A percentile compares a stretch with the other conserved stretches of the same genome.
phyloP scores from a whole-genome alignment of 2,888 invertebrate species.

The Tortricodes alternella region DNA sequence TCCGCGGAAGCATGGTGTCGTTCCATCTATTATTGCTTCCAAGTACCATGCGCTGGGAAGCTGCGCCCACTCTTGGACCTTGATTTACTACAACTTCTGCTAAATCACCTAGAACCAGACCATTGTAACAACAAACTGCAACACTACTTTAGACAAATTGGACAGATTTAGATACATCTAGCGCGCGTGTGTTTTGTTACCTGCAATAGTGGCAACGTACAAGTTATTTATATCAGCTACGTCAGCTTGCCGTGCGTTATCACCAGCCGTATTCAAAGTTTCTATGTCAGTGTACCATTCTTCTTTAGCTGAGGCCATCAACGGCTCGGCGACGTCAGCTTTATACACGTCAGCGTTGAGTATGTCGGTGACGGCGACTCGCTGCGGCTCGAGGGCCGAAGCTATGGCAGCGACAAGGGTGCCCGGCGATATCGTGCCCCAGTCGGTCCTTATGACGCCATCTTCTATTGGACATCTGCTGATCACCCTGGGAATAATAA shows the following conservation, averaged over 20 bases:
- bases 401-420: slow-evolving; percentile 83
- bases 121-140: not conserved
- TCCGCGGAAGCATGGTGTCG: slow-evolving; percentile 82
- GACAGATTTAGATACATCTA: not conserved
- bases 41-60: slow-evolving; percentile 66
- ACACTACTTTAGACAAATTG: not conserved
- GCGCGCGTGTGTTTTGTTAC: slow-evolving; percentile 48
- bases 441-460: slow-evolving; percentile 85
- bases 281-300: slow-evolving; percentile 69
- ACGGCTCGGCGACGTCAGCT: slow-evolving; percentile 63
- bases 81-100: slow-evolving; percentile 86
- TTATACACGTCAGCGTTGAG: slow-evolving; percentile 66
- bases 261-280: slow-evolving; percentile 43
- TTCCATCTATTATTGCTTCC: slow-evolving; percentile 86
- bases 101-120: slow-evolving; percentile 83
- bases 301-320: slow-evolving; percentile 60
- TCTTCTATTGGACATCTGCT: slow-evolving; percentile 85
- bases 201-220: slow-evolving; percentile 84
- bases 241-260: slow-evolving; percentile 40
- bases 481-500: slow-evolving; percentile 58
- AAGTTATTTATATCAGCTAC: slow-evolving; percentile 77
- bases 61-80: slow-evolving; percentile 75
- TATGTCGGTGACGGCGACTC: slow-evolving; percentile 76
- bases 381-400: slow-evolving; percentile 83
- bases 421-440: slow-evolving; percentile 84